These are phyloP conservation scores for Halichoerus grypus DNA, from an alignment of 2,113 vertebrate species.

Conservation along the genomic window DNA sequence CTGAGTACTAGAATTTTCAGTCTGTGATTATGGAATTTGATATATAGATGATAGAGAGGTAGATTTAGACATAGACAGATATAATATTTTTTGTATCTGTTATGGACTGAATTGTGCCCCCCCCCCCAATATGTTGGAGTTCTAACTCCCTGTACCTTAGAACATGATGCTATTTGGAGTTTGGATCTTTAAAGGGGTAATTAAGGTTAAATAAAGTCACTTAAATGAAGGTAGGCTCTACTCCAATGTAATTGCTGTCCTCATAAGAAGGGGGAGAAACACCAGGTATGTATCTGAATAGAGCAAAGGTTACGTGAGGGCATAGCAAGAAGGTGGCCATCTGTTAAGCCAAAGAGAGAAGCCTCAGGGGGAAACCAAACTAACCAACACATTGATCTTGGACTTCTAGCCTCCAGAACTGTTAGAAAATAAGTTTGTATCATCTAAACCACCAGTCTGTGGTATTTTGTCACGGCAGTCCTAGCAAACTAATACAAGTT, in stretches of 20 bases:
- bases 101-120: neutral
- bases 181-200: neutral
- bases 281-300: neutral
- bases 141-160: neutral
- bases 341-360: neutral
- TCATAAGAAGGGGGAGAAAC: neutral
- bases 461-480: neutral
- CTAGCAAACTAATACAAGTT: neutral
- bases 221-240: neutral
- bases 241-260: neutral
- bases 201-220: neutral
- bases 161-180: neutral
- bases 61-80: neutral
- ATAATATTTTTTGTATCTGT: neutral
- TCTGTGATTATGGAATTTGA: neutral
- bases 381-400: neutral
- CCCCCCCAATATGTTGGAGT: neutral
- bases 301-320: neutral
- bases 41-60: neutral
- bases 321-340: neutral
- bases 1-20: neutral
- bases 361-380: neutral
- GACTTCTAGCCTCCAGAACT: neutral
- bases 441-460: neutral
- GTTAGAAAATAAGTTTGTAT: neutral